Evolutionary conservation across 2,888 invertebrate genomes (phyloP).

Genomic region (Heteromyza rotundicornis): DNA sequence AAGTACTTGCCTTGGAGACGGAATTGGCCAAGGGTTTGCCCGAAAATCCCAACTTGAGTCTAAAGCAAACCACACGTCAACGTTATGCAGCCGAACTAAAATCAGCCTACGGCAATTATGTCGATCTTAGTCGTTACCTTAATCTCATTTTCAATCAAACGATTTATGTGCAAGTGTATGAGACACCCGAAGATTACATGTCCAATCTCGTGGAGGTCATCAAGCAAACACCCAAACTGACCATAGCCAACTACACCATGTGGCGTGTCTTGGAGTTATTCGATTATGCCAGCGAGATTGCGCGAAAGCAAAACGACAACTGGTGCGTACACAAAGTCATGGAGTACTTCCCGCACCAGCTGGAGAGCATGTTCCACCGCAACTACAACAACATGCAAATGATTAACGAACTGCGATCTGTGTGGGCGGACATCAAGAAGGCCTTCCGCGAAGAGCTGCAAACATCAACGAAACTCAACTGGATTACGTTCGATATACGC

Average conservation of each 20-base stretch:
- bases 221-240: constrained; percentile 47
- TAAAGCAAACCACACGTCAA: constrained; percentile 48
- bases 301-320: constrained; percentile 33
- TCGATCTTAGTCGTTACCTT: constrained; percentile 54
- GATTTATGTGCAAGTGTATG: constrained; percentile 48
- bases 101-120: constrained; percentile 48
- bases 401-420: constrained; percentile 52
- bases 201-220: constrained; percentile 50
- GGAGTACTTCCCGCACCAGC: constrained; percentile 49
- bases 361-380: constrained; percentile 53
- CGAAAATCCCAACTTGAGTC: constrained; percentile 42
- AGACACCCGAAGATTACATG: constrained; percentile 53
- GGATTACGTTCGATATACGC: constrained; percentile 48
- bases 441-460: constrained; percentile 51
- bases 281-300: constrained; percentile 42
- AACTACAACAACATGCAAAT: constrained; percentile 52
- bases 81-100: constrained; percentile 47
- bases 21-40: constrained; percentile 52
- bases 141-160: constrained; percentile 52
- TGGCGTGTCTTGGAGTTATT: constrained; percentile 53
- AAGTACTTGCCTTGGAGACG: constrained; percentile 49
- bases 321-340: constrained; percentile 51
- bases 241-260: constrained; percentile 58
- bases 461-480: constrained; percentile 42
- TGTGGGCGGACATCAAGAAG: constrained; percentile 53